Conservation (phyloP, 2,113 vertebrate species). For the Forbesichthys agassizii region DNA sequence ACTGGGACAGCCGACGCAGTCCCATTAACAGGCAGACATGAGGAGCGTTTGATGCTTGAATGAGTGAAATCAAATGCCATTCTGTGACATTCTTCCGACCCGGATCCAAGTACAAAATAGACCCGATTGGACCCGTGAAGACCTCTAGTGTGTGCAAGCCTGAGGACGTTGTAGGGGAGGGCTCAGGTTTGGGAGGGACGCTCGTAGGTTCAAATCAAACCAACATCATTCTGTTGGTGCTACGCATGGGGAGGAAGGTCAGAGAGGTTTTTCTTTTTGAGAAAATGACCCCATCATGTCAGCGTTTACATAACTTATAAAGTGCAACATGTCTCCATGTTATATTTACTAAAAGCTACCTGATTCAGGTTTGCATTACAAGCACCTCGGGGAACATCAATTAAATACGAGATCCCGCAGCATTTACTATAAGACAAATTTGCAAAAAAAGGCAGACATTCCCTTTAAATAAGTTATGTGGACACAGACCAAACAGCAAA, state of each 20-base stretch:
- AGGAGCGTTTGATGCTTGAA: constrained; percentile 7
- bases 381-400: not conserved
- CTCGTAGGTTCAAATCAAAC: too few relatives aligned
- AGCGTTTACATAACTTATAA: too few relatives aligned
- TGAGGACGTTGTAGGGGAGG: not conserved
- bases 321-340: not conserved
- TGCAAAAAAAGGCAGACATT: not conserved
- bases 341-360: not conserved
- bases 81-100: not conserved
- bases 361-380: not conserved
- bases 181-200: too few relatives aligned
- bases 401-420: not conserved
- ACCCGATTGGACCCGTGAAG: too few relatives aligned
- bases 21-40: not conserved
- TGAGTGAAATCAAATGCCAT: constrained; percentile 1
- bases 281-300: too few relatives aligned
- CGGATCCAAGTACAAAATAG: too few relatives aligned
- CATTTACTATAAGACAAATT: not conserved
- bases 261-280: too few relatives aligned
- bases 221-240: too few relatives aligned
- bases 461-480: not conserved
- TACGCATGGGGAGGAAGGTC: too few relatives aligned
- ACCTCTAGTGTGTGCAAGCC: not conserved
- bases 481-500: not conserved
- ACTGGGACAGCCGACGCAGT: constrained; percentile 11